A percentile compares a stretch with the other conserved stretches of the same genome.
phyloP scores from a whole-genome alignment of 2,888 invertebrate species.

The Nysson spinosus region DNA sequence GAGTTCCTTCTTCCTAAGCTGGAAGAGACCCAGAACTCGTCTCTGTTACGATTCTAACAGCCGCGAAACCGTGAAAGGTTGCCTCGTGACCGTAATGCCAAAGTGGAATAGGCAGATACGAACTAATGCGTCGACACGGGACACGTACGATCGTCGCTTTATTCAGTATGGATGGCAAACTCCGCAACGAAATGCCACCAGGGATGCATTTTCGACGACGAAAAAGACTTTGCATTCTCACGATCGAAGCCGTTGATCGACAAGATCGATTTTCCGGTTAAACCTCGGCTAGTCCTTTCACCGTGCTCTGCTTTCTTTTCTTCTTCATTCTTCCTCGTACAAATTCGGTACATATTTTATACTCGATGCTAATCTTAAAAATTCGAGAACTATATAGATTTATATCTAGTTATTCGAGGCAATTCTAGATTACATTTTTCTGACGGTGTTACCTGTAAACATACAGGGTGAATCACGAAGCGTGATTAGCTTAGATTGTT shows the following conservation, averaged over 20 bases:
- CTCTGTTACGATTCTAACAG: conserved; percentile 61
- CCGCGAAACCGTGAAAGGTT: conserved; percentile 65
- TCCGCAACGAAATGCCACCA: conserved; percentile 37
- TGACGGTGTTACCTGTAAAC: too few species aligned
- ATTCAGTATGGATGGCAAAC: conserved; percentile 34
- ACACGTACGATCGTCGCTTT: conserved; percentile 10
- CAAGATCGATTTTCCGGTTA: conserved; percentile 26
- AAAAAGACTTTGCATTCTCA: conserved; percentile 53
- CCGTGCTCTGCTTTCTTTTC: too few species aligned
- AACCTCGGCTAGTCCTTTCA: too few species aligned
- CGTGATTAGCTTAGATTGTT: too few species aligned
- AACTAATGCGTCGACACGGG: conserved; percentile 23
- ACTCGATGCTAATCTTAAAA: too few species aligned
- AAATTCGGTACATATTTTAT: too few species aligned
- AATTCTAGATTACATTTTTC: too few species aligned
- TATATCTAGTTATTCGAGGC: too few species aligned
- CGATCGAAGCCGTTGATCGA: conserved; percentile 21
- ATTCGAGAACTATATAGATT: too few species aligned
- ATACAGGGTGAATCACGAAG: too few species aligned
- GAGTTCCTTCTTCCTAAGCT: conserved; percentile 13
- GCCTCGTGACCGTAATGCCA: conserved; percentile 66
- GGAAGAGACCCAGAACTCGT: conserved; percentile 35
- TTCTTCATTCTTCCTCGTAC: too few species aligned
- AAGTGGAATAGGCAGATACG: conserved; percentile 35
- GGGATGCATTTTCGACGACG: conserved; percentile 49